Percentiles rank a stretch among this genome's conserved stretches.
phyloP scores from a whole-genome alignment of 2,797 vertebrate species.

The Gambelia wislizenii region DNA sequence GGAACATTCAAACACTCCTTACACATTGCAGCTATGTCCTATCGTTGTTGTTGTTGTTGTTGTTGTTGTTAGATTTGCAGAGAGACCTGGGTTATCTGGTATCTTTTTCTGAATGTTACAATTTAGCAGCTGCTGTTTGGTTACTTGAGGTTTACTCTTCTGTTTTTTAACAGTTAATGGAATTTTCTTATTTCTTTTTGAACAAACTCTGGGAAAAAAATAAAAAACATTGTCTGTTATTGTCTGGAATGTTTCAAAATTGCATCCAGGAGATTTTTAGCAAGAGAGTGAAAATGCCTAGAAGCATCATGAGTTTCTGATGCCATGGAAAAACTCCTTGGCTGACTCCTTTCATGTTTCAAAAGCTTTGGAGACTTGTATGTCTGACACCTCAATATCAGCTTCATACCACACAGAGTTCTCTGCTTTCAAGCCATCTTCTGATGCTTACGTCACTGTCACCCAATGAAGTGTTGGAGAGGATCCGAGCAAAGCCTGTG shows the following conservation, averaged over 20 bases:
- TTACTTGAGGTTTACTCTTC: not conserved
- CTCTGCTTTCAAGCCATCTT: not conserved
- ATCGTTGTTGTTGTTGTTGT: too few species aligned
- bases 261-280: too few species aligned
- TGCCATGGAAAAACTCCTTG: slow-evolving; percentile 10
- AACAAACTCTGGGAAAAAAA: not conserved
- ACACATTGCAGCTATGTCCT: not conserved
- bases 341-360: slow-evolving; percentile 8
- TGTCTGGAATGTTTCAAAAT: not conserved
- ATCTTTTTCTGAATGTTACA: not conserved
- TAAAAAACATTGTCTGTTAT: not conserved
- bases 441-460: not conserved
- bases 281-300: not conserved
- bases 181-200: not conserved
- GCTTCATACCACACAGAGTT: not conserved
- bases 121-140: not conserved
- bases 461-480: slow-evolving; percentile 6
- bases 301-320: not conserved
- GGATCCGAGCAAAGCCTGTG: not conserved
- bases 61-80: not conserved
- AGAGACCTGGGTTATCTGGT: not conserved
- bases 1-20: not conserved
- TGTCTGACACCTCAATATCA: slow-evolving; percentile 23
- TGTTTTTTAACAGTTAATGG: not conserved
- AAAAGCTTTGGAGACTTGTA: not conserved